Conservation (phyloP, 2,113 vertebrate species). For the Mobula birostris region DNA sequence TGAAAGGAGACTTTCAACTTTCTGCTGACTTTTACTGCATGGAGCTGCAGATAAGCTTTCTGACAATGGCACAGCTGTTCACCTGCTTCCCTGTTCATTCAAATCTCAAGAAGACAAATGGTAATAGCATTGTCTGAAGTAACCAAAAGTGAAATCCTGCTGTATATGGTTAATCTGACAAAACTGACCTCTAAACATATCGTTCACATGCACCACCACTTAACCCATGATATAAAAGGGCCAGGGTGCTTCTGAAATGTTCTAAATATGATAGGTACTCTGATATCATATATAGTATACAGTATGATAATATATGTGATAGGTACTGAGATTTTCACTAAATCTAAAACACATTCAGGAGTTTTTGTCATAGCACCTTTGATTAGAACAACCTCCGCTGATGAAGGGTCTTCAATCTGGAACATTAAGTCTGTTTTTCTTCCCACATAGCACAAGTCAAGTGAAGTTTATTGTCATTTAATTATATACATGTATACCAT, state of each 20-base stretch:
- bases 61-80: neutral
- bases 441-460: no score
- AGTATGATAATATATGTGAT: no score
- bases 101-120: neutral
- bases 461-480: no score
- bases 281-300: no score
- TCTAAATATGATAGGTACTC: neutral
- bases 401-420: no score
- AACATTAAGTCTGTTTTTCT: no score
- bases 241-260: neutral
- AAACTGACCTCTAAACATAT: neutral
- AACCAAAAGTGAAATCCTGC: neutral
- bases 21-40: neutral
- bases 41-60: neutral
- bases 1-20: neutral
- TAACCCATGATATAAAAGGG: neutral
- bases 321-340: neutral
- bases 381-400: neutral
- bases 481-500: no score
- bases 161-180: neutral
- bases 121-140: neutral
- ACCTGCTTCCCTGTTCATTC: neutral
- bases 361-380: neutral
- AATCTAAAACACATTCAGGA: neutral
- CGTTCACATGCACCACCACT: neutral